A percentile compares a stretch with the other conserved stretches of the same genome.
Conservation (phyloP, 2,797 vertebrate genomes). For the Gila robusta region DNA sequence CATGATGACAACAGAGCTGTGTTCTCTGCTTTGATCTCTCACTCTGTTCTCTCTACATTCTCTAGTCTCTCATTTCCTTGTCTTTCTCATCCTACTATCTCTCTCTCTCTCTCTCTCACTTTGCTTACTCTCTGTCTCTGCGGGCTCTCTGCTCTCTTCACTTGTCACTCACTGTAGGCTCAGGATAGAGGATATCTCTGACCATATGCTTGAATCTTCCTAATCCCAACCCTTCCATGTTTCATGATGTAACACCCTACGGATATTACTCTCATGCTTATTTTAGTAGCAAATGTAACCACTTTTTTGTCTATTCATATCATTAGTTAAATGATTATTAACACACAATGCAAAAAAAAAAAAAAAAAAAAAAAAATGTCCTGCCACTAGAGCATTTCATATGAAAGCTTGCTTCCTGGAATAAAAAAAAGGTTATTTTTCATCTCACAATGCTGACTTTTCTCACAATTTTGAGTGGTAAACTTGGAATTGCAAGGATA, state of each 20-base stretch:
- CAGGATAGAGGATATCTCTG: slow-evolving; percentile 15
- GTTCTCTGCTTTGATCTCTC: neutral
- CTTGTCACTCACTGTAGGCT: neutral
- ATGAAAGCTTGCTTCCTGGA: neutral
- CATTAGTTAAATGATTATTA: neutral
- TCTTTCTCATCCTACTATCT: slow-evolving; percentile 4
- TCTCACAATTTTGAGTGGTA: neutral
- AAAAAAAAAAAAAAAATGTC: neutral
- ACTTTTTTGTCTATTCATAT: neutral
- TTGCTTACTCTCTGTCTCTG: neutral
- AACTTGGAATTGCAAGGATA: neutral
- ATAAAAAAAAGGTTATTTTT: neutral
- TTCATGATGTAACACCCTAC: neutral
- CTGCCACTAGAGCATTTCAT: neutral
- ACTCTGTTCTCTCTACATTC: neutral
- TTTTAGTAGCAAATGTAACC: neutral
- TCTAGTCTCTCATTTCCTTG: slow-evolving; percentile 1
- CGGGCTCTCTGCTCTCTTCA: neutral
- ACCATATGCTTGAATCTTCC: neutral
- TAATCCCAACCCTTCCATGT: neutral
- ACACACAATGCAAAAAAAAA: neutral
- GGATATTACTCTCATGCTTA: neutral
- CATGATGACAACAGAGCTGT: slow-evolving; percentile 4
- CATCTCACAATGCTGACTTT: neutral
- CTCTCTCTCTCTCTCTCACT: slow-evolving; percentile 30